These are phyloP conservation scores for pig (Sus scrofa) DNA, from an alignment of 2,113 vertebrate species.

Conservation along the genomic window T2T-Sscrofa CM000817.6:168197501-168198000, in stretches of 20 bases:
- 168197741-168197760: background rate
- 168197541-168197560: slow-evolving; percentile 25
- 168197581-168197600: background rate
- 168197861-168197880: background rate
- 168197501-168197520: slow-evolving; percentile 31
- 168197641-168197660: background rate
- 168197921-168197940: too few species aligned
- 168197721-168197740: background rate
- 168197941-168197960: too few species aligned
- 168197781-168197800: slow-evolving; percentile 3
- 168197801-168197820: background rate
- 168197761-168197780: background rate
- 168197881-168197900: too few species aligned
- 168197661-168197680: background rate
- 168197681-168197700: background rate
- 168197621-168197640: background rate
- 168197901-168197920: too few species aligned
- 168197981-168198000: background rate
- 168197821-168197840: slow-evolving; percentile 21
- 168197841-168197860: background rate
- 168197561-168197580: background rate
- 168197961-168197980: too few species aligned
- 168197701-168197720: slow-evolving; percentile 30
- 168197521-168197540: slow-evolving; percentile 10
- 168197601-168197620: background rate